phyloP scores from a whole-genome alignment of 1,140 invertebrate genomes.

The Drosophila biarmipes region DNA sequence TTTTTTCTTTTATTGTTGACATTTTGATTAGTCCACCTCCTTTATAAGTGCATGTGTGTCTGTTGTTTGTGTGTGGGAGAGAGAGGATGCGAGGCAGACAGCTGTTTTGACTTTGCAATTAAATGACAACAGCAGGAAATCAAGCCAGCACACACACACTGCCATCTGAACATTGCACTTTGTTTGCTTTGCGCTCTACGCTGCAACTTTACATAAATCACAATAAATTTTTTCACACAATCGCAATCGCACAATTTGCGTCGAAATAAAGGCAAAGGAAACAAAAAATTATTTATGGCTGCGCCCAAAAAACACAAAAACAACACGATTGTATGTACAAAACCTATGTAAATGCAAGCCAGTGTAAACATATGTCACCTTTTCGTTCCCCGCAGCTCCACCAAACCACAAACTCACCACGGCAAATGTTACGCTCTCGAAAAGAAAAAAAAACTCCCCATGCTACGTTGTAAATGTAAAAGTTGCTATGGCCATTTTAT shows the following conservation, averaged over 20 bases:
- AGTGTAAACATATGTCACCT: slow-evolving; percentile 37
- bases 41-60: slow-evolving; percentile 4
- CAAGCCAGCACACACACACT: slow-evolving; percentile 17
- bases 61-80: slow-evolving; percentile 22
- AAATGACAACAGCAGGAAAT: slow-evolving; percentile 55
- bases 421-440: slow-evolving; percentile 28
- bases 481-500: slow-evolving; percentile 44
- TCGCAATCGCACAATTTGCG: slow-evolving; percentile 9
- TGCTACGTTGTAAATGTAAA: slow-evolving; percentile 64
- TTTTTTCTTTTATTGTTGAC: slow-evolving; percentile 62
- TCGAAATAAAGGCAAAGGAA: slow-evolving; percentile 33
- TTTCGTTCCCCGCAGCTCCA: background rate
- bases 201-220: slow-evolving; percentile 46
- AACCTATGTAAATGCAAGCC: slow-evolving; percentile 25
- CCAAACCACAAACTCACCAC: slow-evolving; percentile 30
- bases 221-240: slow-evolving; percentile 31
- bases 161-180: slow-evolving; percentile 29
- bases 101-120: slow-evolving; percentile 71
- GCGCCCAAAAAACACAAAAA: slow-evolving; percentile 12
- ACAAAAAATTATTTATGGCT: slow-evolving; percentile 44
- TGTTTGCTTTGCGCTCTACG: slow-evolving; percentile 19
- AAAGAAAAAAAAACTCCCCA: slow-evolving; percentile 46
- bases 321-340: slow-evolving; percentile 7
- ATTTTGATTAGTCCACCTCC: slow-evolving; percentile 50
- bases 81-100: slow-evolving; percentile 49